Base-by-base conservation (phyloP, 2,888 invertebrate genomes). In the Ichneumon xanthorius region DNA sequence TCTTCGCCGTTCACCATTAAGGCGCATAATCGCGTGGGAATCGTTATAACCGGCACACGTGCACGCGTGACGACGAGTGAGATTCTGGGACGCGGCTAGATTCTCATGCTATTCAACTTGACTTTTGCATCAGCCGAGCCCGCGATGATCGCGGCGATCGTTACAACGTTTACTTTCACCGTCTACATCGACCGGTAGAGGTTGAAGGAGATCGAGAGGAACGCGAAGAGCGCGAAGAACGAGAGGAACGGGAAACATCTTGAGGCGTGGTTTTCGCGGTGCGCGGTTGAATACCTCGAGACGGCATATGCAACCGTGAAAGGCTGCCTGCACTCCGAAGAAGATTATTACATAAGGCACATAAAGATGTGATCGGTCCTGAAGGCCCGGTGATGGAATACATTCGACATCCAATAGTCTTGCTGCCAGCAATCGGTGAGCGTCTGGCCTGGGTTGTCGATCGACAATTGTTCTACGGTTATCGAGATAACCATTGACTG, bases 41-140 rank as follows among this genome's bases (percentile, higher is more conserved):
- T 76, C 53, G 33, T 53, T 70, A 80, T 77, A 55, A 45, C 55
- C 33, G 30, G 55, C 30, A 33, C 85, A 73, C 71, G 76, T 80
- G 73, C 65, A 67, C 68, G 67, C 40, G 7, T 11, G 40, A 67
- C 75, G 75, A 65, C 33, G 53, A 75, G 22, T 65, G 14, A 61
- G 73, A 85, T 85, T 82, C 85, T 75, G 76, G 71, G 26, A 78
- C 76, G 73, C 45, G 45, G 16, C 68, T 73, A 71, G 82, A 90
- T 92, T 92, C 92, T 89, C 92, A 92, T 92, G 92, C 89, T 90
- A 92, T 92, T 92, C 92, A 92, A 92, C 92, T 92, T 92, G 92
- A 92, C 92, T 92, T 91, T 92, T 92, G 89, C 89, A 85, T 83
- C 82, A 87, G 78, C 80, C 37, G 77, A 80, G 58, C 58, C 37